Evolutionary conservation across 1,140 invertebrate species (phyloP), one percentile per base, ranked within the genome.

Genomic region (Tetragnatha versicolor): DNA sequence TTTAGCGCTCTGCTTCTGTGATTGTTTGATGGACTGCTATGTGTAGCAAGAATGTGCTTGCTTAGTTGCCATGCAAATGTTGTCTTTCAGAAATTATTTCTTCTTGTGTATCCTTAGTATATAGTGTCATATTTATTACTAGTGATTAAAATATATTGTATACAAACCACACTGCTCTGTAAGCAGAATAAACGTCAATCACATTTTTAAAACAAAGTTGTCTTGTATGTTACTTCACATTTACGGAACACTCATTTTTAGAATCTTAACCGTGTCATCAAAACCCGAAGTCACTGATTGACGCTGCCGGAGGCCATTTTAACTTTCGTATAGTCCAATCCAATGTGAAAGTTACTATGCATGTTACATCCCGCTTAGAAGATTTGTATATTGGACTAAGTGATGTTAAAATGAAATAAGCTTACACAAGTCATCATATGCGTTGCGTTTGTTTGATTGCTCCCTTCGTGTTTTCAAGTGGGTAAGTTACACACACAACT

Each of bases 131-230:
- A 77, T 65, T 77, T 77, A 77, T 77, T 77, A 65, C 47, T 77
- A 77, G 73, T 77, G 73, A 77, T 77, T 65, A 73, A 65, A 77
- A 66, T 77, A 77, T 77, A 77, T 77, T 77, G 73, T 77, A 77
- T 65, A 77, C 73, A 77, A 77, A 77, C n/a, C 73, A 65, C 73
- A 65, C 73, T 77, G 73, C 73, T 77, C 29, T 77, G 73, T 77
- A 77, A 77, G 73, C 73, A 77, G 73, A 77, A 77, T 65, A 77
- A 77, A 77, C 73, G 60, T 77, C 73, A 77, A 77, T 77, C 73
- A 77, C 73, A 77, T 77, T 77, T 77, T 77, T 77, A 53, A 77
- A 77, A 65, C 47, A 58, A 61, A 58, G 2, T 29, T 61, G 60
- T 77, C 47, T 77, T 77, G 60, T 77, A 53, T 65, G 27, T 77